Evolutionary conservation across 2,797 vertebrate species (phyloP), one percentile per base, ranked within the genome.

Genomic region (Sphenopsis melanotis): DNA sequence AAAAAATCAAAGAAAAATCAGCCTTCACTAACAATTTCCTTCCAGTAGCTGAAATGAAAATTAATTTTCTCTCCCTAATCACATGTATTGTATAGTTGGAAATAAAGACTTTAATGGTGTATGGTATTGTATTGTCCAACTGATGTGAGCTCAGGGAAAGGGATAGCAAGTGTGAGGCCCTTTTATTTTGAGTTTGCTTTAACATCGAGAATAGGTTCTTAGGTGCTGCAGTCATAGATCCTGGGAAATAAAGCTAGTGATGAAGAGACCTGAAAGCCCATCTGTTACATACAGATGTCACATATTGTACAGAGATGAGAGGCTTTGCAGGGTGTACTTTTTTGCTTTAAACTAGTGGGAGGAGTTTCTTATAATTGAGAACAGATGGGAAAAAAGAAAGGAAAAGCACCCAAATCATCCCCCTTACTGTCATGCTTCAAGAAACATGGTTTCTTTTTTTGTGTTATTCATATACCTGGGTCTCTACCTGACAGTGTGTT

Each of bases 251-350:
- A 94, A 96, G 87, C 96, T 96, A 92, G 92, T 39, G 81, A 91
- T 86, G 94, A 96, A 96, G 96, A 89, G 95, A 97, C 94, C 96
- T 97, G 96, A 97, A 97, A 96, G 93, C 94, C 97, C 97, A 97
- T 97, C 97, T 97, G 97, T 96, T 97, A 96, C 87, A 95, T 97
- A 96, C 97, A 97, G 97, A 97, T 97, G 96, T 96, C 96, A 97
- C 96, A 97, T 93, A 96, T 96, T 97, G 90, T 96, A 93, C 83
- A 80, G 90, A 95, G 94, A 96, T 88, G 93, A 95, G 95, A 93
- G 24, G 77, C 92, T 95, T 97, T 96, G 82, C 87, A 95, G 96
- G 79, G 92, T 90, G 86, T 96, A 95, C 12, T 26, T 78, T 90
- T 95, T 95, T 79, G 93, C 89, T 95, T 96, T 95, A 97, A 97